Base-by-base conservation (phyloP, 2,888 invertebrate genomes). In the Mimumesa dahlbomi region DNA sequence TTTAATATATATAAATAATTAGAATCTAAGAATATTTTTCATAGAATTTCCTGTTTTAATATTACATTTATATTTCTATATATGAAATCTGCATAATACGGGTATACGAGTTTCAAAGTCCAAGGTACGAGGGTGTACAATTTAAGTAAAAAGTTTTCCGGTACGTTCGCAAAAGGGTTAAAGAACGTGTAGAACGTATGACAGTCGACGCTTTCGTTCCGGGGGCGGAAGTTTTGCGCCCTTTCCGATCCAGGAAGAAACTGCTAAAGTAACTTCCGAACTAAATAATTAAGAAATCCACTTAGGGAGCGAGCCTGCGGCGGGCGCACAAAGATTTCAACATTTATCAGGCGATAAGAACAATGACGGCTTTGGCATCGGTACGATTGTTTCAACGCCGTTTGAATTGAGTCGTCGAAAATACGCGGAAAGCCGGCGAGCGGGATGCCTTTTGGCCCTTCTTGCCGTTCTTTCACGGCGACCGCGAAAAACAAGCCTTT, bases 211-310 rank as follows among this genome's bases (percentile, higher is more conserved):
- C 19, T 22, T 42, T n/a, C 40, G 14, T 38, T 36, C n/a, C n/a
- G n/a, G n/a, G n/a, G 31, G 6, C 21, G 13, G 43, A 58, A 36
- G 61, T 70, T 62, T 38, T 29, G 40, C 46, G 50, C 50, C 31
- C 31, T 38, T 45, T 53, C 16, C 29, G 29, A 38, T 14, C 29
- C 18, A 6, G 11, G 36, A 45, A 9, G 59, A 68, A 65, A 63
- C 40, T 48, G 45, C 19, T 21, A 13, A 34, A 22, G 38, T 46
- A 69, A 72, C 54, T 69, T 59, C 29, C 46, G 36, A 66, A 66
- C 65, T 77, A 66, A 83, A 81, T 83, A 83, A 83, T 83, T 83
- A 79, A 83, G 83, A 83, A 83, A 82, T 77, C 82, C 83, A 83
- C 83, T 83, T 83, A 82, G 73, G 14, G n/a, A n/a, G n/a, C n/a